These are phyloP conservation scores for Oreochromis aureus DNA, from an alignment of 2,113 vertebrate genomes.

Conservation along the genomic window DNA sequence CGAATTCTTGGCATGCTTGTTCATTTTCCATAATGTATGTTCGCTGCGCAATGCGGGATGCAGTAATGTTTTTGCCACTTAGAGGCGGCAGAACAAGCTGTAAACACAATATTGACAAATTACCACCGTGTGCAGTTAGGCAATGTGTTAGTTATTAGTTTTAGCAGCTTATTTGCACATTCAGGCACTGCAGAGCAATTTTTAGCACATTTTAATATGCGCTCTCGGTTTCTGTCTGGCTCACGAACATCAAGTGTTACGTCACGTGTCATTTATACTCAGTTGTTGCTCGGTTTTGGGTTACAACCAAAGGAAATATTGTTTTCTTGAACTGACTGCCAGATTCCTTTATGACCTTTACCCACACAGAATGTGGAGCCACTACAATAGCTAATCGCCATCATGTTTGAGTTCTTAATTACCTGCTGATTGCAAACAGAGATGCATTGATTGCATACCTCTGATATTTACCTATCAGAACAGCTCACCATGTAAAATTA, in stretches of 20 bases:
- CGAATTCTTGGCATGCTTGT: not conserved
- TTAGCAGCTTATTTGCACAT: not conserved
- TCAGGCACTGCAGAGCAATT: not conserved
- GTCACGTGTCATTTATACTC: not conserved
- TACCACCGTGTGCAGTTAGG: not conserved
- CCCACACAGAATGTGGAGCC: not conserved
- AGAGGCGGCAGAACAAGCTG: not conserved
- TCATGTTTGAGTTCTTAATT: not conserved
- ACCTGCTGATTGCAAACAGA: not conserved
- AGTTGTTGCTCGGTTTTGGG: not conserved
- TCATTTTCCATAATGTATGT: not conserved
- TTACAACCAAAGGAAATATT: not conserved
- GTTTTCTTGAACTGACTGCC: not conserved
- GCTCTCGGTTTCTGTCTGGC: not conserved
- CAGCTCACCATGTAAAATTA: not conserved
- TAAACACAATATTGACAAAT: not conserved
- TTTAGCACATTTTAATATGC: not conserved
- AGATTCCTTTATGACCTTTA: conserved; percentile 9
- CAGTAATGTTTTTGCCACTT: not conserved
- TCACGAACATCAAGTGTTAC: not conserved
- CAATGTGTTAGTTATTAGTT: not conserved
- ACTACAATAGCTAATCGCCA: not conserved
- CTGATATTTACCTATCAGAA: not conserved
- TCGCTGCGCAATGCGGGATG: not conserved
- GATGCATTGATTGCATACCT: not conserved